Base-by-base conservation (phyloP, 2,888 invertebrate species). In the Cephus pulcher region DNA sequence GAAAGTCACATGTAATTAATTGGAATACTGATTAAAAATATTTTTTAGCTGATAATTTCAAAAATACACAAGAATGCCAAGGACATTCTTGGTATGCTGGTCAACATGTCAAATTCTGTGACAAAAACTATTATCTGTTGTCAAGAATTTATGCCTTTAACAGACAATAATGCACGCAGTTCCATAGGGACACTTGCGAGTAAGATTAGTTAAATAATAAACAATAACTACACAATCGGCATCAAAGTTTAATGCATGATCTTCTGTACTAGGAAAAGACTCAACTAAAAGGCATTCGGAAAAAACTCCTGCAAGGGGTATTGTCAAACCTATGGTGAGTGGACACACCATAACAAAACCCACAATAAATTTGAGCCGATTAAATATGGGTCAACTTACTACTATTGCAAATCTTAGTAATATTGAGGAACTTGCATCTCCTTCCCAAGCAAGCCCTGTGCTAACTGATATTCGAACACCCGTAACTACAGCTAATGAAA, bases 291-390 rank as follows among this genome's bases (percentile, higher is more conserved):
- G 88, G 80, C 34, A 87, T 30, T 88, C 89, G 0, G 81, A 81
- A 40, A 90, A 90, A 82, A 86, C 89, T 33, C 91, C 91, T 70
- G 88, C 91, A 33, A 87, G 84, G 79, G 91, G 91, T 56, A 89
- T 91, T 23, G 91, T 91, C 6, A 89, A 91, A 68, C 91, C 91
- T 69, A 91, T 91, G 90, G 90, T 91, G 33, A 87, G 91, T 79
- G 91, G 91, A 33, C 89, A 90, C 74, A 90, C 90, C 3, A 91
- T 91, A 75, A 91, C 91, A 34, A 91, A 91, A 81, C 91, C 91
- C 9, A 90, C 89, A 30, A 90, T 91, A 77, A 90, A 89, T 82
- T 86, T 91, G 74, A 90, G 90, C 77, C 86, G 91, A 83, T 82
- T 91, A 23, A 91, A 90, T 80, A 86, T 90, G 86, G 87, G 87